Evolutionary conservation across 2,797 vertebrate species (phyloP).

Genomic region (Galago senegalensis): DNA sequence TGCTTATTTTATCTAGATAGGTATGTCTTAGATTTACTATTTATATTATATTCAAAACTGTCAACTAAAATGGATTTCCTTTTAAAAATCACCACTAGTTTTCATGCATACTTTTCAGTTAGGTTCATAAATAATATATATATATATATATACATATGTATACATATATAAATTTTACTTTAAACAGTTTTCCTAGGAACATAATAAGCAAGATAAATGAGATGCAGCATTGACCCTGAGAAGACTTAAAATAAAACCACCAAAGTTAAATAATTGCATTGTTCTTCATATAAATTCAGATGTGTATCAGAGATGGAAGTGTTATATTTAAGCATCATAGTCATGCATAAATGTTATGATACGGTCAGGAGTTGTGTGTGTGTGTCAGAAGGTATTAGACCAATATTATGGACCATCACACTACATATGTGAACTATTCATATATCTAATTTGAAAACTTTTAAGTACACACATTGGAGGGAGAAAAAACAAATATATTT

Average conservation of each 20-base stretch:
- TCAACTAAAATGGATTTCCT: neutral
- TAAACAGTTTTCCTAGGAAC: neutral
- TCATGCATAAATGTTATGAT: neutral
- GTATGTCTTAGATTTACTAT: constrained; percentile 39
- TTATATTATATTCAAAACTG: neutral
- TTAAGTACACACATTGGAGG: neutral
- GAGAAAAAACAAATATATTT: neutral
- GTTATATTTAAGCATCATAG: neutral
- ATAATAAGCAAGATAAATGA: neutral
- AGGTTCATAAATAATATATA: neutral
- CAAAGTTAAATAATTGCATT: neutral
- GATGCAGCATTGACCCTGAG: neutral
- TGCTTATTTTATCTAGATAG: neutral
- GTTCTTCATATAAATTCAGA: constrained; percentile 25
- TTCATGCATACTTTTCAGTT: neutral
- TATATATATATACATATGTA: neutral
- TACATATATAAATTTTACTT: neutral
- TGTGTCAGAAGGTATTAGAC: neutral
- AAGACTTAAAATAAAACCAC: neutral
- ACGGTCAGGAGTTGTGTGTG: neutral
- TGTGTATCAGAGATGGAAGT: neutral
- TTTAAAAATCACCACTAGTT: neutral
- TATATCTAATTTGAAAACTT: neutral
- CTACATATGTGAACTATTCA: neutral
- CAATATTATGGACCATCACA: neutral